phyloP scores from a whole-genome alignment of 2,113 vertebrate genomes.

The Chamaetylas fuelleborni region DNA sequence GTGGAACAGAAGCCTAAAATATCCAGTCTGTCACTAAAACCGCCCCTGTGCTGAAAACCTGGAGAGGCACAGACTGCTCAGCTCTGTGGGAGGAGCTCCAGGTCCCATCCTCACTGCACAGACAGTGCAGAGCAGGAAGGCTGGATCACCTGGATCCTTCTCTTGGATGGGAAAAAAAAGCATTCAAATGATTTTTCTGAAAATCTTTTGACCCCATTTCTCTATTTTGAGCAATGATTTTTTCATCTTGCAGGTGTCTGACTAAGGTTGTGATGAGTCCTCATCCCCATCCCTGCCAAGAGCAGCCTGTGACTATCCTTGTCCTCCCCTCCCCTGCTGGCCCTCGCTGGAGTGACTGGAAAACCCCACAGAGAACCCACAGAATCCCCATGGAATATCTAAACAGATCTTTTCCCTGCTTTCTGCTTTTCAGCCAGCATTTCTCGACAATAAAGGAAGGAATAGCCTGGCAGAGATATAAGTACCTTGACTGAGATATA shows the following conservation, averaged over 20 bases:
- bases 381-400: neutral
- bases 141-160: neutral
- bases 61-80: neutral
- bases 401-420: neutral
- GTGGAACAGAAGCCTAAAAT: neutral
- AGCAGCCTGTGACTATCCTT: neutral
- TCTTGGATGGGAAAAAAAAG: neutral
- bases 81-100: neutral
- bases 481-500: neutral
- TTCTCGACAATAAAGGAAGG: neutral
- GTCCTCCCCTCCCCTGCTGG: neutral
- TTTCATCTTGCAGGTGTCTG: neutral
- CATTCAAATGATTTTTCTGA: neutral
- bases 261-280: neutral
- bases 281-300: neutral
- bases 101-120: neutral
- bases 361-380: neutral
- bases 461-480: neutral
- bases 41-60: neutral
- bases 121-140: neutral
- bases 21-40: slow-evolving; percentile 5
- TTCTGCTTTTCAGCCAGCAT: neutral
- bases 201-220: neutral
- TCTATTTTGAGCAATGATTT: neutral
- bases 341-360: neutral